phyloP scores from a whole-genome alignment of 2,888 invertebrate genomes.

The Lordiphosa fenestrarum region DNA sequence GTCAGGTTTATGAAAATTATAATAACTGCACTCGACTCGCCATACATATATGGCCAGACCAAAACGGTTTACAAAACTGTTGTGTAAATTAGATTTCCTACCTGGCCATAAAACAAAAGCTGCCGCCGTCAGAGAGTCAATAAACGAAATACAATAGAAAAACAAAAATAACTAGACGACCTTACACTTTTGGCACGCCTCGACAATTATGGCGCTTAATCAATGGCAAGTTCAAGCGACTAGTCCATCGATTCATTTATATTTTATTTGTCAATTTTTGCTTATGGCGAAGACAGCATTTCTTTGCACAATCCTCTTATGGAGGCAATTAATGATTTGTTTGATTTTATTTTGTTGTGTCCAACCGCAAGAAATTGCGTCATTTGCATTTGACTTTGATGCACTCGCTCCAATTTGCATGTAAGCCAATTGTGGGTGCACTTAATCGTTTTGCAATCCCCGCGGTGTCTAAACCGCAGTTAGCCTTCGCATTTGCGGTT shows the following conservation, averaged over 20 bases:
- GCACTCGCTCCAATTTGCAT: conserved; percentile 73
- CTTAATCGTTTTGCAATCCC: conserved; percentile 42
- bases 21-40: conserved; percentile 43
- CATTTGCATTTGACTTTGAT: conserved; percentile 69
- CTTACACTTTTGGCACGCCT: conserved; percentile 52
- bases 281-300: conserved; percentile 34
- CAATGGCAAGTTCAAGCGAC: conserved; percentile 41
- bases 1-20: conserved; percentile 49
- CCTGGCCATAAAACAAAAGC: conserved; percentile 44
- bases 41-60: conserved; percentile 28
- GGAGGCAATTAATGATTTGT: conserved; percentile 24
- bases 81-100: conserved; percentile 56
- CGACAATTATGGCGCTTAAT: conserved; percentile 38
- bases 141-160: conserved; percentile 14
- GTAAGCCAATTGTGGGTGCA: conserved; percentile 65
- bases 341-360: conserved; percentile 33
- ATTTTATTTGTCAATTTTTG: conserved; percentile 21
- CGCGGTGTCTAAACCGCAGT: conserved; percentile 26
- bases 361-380: conserved; percentile 32
- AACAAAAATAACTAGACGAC: conserved; percentile 36
- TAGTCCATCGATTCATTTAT: conserved; percentile 22
- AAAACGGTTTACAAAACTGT: conserved; percentile 47
- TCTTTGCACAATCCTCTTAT: conserved; percentile 20
- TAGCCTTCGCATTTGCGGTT: conserved; percentile 58
- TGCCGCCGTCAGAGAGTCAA: conserved; percentile 25